phyloP scores from a whole-genome alignment of 2,888 invertebrate species.

The Troides helena region DNA sequence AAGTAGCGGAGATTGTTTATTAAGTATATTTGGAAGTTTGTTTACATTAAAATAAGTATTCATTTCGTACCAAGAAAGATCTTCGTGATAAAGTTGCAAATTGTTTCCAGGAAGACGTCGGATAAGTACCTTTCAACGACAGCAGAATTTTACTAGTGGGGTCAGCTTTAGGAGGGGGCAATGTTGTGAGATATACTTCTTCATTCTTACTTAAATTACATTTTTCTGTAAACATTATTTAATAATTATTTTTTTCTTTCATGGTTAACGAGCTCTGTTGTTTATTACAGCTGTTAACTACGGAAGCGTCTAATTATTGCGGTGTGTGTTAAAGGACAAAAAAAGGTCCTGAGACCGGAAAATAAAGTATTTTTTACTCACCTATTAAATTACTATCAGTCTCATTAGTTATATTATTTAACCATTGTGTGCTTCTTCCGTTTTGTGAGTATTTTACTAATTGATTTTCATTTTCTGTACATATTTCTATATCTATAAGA shows the following conservation, averaged over 20 bases:
- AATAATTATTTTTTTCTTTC: not conserved
- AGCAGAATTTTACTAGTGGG: constrained; percentile 66
- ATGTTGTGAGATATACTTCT: constrained; percentile 58
- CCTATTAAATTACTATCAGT: constrained; percentile 62
- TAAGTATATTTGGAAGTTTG: not conserved
- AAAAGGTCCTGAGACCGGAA: too few relatives aligned
- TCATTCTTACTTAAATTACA: constrained; percentile 52
- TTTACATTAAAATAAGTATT: not conserved
- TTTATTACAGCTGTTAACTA: too few relatives aligned
- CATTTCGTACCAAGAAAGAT: constrained; percentile 60
- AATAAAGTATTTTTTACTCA: constrained; percentile 33
- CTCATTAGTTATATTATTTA: constrained; percentile 52
- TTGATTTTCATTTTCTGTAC: constrained; percentile 51
- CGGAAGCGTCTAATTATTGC: too few relatives aligned
- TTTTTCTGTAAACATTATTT: constrained; percentile 46
- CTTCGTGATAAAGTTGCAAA: constrained; percentile 63
- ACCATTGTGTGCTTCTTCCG: constrained; percentile 59
- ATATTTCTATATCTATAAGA: constrained; percentile 71
- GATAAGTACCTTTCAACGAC: constrained; percentile 67
- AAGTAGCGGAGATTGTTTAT: not conserved
- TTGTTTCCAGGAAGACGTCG: constrained; percentile 68
- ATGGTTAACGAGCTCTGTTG: too few relatives aligned
- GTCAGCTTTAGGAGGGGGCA: constrained; percentile 66
- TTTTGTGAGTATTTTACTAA: constrained; percentile 59
- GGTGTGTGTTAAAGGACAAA: too few relatives aligned